Evolutionary conservation across 92 coral and sea anemone genomes (phyloP), one percentile per base, ranked within the genome.

Genomic region (Umimayanthus kanabou): DNA sequence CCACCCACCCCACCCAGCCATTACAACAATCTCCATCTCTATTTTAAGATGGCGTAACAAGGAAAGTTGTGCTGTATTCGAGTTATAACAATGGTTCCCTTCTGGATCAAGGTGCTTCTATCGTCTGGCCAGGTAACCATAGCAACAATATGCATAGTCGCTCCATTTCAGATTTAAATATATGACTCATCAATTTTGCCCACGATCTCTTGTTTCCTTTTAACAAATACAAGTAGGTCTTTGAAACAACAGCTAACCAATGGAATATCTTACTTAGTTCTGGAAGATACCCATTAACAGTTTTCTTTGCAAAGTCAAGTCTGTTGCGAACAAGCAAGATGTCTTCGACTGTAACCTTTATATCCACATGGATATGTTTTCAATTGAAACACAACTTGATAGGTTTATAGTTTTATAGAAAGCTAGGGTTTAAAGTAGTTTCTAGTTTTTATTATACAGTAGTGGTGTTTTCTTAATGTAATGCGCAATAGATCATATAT

Each of bases 111-210:
- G 61, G 39, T 6, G 53, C 58, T 30, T 39, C 40, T 65, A 42
- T 82, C 58, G 42, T 42, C 86, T 82, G 86, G 86, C 43, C 86
- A 82, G 86, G 86, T 82, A 82, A 64, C 29, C 64, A 49, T 28
- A 43, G 47, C 9, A 25, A 4, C 74, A 33, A 22, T 11, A 6
- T 64, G 73, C 4, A n/a, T 4, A 61, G 22, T 53, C 18, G 3
- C 58, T 53, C 69, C 1, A 61, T 20, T 61, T 18, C 6, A 23
- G 69, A 0, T 20, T 61, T 1, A 15, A 61, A 20, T 4, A 14
- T 61, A 20, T 61, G 3, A 20, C 23, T 61, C 9, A 3, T 16
- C 26, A 61, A 14, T 61, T 6, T 61, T 61, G 26, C 20, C n/a
- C 58, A 28, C 18, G 76, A 1, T 16, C 37, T 33, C 37, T 33